Conservation (phyloP, 2,113 vertebrate genomes). For the Polypterus senegalus region DNA sequence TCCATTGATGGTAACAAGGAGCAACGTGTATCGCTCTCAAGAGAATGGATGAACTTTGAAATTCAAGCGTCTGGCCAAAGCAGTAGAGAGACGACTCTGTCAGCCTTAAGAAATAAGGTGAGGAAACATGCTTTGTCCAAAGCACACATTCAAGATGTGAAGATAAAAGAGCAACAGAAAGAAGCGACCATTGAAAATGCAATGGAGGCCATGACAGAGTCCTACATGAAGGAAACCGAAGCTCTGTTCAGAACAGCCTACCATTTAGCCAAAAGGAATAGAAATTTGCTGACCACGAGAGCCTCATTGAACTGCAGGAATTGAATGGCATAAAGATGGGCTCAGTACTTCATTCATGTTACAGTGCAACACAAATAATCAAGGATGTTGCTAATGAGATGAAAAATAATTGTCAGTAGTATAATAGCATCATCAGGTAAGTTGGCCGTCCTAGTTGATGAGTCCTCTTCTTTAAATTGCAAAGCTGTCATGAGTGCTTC, state of each 20-base stretch:
- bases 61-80: slow-evolving; percentile 9
- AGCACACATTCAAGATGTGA: slow-evolving; percentile 7
- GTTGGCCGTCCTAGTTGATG: slow-evolving; percentile 12
- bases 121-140: slow-evolving; percentile 10
- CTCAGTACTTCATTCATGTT: not conserved
- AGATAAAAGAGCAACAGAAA: slow-evolving; percentile 11
- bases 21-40: too few species aligned
- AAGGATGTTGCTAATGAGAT: slow-evolving; percentile 13
- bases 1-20: not conserved
- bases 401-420: slow-evolving; percentile 9
- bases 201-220: too few species aligned
- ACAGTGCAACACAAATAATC: slow-evolving; percentile 3
- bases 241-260: slow-evolving; percentile 11
- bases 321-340: not conserved
- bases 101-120: slow-evolving; percentile 11
- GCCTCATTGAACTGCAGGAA: not conserved
- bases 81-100: too few species aligned
- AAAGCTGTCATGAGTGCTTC: slow-evolving; percentile 18
- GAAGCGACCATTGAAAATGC: too few species aligned
- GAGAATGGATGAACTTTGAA: slow-evolving; percentile 13
- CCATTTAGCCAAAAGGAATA: slow-evolving; percentile 9
- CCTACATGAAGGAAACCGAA: too few species aligned
- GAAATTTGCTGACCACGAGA: not conserved
- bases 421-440: slow-evolving; percentile 16
- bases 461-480: slow-evolving; percentile 15